A percentile compares a stretch with the other conserved stretches of the same genome.
These are phyloP conservation scores for Prunella himalayana DNA, from an alignment of 2,113 vertebrate species.

Conservation along the genomic window DNA sequence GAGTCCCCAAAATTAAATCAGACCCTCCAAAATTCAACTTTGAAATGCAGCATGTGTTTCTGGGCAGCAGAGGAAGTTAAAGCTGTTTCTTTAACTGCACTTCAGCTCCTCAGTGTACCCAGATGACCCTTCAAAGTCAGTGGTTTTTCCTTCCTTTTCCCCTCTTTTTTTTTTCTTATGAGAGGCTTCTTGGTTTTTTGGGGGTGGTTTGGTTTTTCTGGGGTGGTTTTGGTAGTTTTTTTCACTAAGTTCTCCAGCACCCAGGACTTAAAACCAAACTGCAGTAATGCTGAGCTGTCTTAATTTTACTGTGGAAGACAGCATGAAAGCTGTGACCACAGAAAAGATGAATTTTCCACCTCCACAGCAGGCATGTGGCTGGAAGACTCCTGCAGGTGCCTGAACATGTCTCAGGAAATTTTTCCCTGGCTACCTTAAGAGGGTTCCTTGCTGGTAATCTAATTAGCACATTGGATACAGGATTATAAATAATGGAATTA, in stretches of 20 bases:
- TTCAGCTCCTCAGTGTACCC: background rate
- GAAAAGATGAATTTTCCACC: constrained; percentile 5
- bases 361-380: background rate
- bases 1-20: background rate
- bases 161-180: background rate
- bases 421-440: background rate
- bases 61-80: background rate
- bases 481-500: background rate
- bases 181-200: background rate
- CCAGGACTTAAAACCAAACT: background rate
- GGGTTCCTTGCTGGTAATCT: background rate
- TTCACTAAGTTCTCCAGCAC: background rate
- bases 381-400: constrained; percentile 22
- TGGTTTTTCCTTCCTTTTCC: background rate
- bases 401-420: background rate
- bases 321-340: background rate
- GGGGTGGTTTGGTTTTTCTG: background rate
- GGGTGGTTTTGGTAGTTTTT: rapidly evolving
- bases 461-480: background rate
- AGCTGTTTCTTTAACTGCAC: background rate
- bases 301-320: background rate
- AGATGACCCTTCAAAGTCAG: background rate
- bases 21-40: background rate
- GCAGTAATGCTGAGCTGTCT: background rate
- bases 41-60: background rate